Percentiles rank a stretch among this genome's conserved stretches.
Conservation (phyloP, 2,113 vertebrate species). For the Neopipo cinnamomea region DNA sequence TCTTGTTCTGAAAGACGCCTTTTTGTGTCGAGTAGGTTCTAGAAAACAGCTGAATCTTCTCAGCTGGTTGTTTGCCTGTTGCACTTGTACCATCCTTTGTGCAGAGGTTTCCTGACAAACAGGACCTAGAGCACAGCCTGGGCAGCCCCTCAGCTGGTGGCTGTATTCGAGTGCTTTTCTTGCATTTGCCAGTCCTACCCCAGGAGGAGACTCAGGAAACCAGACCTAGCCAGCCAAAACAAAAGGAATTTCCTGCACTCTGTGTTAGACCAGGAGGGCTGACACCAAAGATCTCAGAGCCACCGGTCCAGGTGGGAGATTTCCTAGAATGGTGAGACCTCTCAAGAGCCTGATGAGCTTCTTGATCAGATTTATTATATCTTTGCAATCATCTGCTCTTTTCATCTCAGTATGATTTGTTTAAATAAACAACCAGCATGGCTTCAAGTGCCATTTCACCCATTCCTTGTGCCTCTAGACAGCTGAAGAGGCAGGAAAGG, state of each 20-base stretch:
- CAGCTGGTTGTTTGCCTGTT: background rate
- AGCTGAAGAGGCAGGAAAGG: slow-evolving; percentile 49
- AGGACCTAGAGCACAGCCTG: background rate
- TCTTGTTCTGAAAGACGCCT: background rate
- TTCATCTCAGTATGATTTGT: slow-evolving; percentile 34
- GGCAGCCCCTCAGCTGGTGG: background rate
- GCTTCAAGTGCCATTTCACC: slow-evolving; percentile 32
- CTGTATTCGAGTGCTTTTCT: too few species aligned
- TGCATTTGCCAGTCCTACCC: background rate
- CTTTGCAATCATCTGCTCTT: slow-evolving; percentile 24
- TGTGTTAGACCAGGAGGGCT: background rate
- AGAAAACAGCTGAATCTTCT: background rate
- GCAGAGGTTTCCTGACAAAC: background rate
- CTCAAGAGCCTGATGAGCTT: background rate
- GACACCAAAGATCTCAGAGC: background rate
- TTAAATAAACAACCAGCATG: slow-evolving; percentile 61
- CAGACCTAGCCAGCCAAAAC: background rate
- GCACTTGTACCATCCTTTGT: background rate
- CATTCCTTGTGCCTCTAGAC: background rate
- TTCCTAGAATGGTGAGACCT: background rate
- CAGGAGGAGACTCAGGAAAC: background rate
- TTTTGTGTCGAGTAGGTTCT: background rate
- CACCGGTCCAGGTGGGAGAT: background rate
- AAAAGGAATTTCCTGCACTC: background rate
- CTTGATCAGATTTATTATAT: background rate